Base-by-base conservation (phyloP, 2,888 invertebrate species). In the Meta bourneti region DNA sequence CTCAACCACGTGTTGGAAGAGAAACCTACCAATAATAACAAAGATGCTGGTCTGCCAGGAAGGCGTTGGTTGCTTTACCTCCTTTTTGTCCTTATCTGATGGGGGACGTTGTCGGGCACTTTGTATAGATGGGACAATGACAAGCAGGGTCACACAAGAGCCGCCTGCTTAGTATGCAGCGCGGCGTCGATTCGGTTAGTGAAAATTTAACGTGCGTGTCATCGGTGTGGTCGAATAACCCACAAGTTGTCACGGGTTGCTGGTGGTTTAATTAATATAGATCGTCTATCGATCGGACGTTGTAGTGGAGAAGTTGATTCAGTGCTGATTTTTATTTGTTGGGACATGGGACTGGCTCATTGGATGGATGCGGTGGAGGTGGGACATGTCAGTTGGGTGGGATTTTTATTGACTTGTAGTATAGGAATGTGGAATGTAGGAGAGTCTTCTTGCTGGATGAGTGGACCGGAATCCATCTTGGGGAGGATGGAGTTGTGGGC, bases 121-220 rank as follows among this genome's bases (percentile, higher is more conserved):
- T 34, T 34, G 61, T 16, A 79, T 61, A 20, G 54, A 79, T 34
- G 54, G 54, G 79, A 54, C 34, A 54, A 11, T 79, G 79, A 79
- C 79, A 79, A 79, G 54, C 79, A 20, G 79, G 79, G 79, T 79
- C 78, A 79, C 34, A 34, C 13, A 61, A 61, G 61, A 61, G 61
- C 61, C 16, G 16, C 61, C 61, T 61, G 16, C 61, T 61, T 61
- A 61, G 61, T 61, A 61, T 61, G 61, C 61, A 16, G 16, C 61
- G 16, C 61, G 61, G 7, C 16, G 61, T 61, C 61, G 61, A 61
- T 61, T 61, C 16, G 11, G 61, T 61, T 61, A 61, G 61, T 61
- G 9, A 16, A 61, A 16, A 6, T 16, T 61, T 11, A 16, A 0
- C 11, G 34, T 2, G 34, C 34, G 34, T 34, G 34, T 34, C 34